Evolutionary conservation across 2,888 invertebrate genomes (phyloP).

Genomic region (Schrankia costaestrigalis): DNA sequence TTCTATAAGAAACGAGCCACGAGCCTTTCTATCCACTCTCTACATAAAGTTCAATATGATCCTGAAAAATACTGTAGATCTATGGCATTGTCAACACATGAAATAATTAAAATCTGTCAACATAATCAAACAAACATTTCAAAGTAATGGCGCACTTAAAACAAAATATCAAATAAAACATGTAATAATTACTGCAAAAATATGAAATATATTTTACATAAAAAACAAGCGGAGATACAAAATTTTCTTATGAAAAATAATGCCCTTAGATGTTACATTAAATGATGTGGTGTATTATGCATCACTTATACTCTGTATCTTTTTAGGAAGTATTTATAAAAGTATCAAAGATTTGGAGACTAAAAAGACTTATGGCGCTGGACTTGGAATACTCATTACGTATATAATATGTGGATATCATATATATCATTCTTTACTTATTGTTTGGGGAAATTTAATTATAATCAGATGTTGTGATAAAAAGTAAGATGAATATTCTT

Average conservation of each 20-base stretch:
- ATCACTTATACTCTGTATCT: conserved; percentile 70
- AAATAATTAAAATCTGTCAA: no score
- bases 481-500: conserved; percentile 70
- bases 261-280: not conserved
- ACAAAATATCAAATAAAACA: no score
- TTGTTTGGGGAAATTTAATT: conserved; percentile 81
- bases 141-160: no score
- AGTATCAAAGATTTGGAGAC: conserved; percentile 68
- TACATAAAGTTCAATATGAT: no score
- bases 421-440: conserved; percentile 79
- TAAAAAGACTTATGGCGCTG: conserved; percentile 82
- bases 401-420: conserved; percentile 82
- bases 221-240: no score
- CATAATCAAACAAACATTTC: no score
- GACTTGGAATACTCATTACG: conserved; percentile 80
- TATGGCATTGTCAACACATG: no score
- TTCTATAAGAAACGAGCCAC: no score
- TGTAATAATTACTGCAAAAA: no score
- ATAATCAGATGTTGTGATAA: conserved; percentile 80
- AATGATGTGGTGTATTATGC: conserved; percentile 38
- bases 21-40: no score
- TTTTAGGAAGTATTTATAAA: conserved; percentile 81
- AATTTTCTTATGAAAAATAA: not conserved
- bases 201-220: no score
- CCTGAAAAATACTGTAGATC: no score